A percentile compares a stretch with the other conserved stretches of the same genome.
Conservation (phyloP, 2,888 invertebrate genomes). For the Drosophila affinis region DNA sequence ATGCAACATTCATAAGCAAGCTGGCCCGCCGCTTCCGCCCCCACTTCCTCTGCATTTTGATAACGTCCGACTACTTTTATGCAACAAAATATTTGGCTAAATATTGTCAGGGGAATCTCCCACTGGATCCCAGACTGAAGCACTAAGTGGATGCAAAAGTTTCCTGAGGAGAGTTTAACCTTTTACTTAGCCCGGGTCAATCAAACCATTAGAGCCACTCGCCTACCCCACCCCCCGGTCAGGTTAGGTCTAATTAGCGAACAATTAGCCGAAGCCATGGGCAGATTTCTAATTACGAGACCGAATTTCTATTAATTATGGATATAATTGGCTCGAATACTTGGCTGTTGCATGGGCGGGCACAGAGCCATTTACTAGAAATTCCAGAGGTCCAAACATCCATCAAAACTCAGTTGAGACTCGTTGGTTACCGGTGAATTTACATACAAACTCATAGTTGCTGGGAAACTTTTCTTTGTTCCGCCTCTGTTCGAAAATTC, state of each 20-base stretch:
- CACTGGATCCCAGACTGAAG: background rate
- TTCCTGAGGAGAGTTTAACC: background rate
- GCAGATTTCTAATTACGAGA: conserved; percentile 25
- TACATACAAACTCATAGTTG: too few species aligned
- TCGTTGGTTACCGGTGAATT: too few species aligned
- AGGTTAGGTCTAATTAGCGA: conserved; percentile 37
- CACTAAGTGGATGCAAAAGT: conserved; percentile 7
- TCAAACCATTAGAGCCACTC: conserved; percentile 40
- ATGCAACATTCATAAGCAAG: conserved; percentile 47
- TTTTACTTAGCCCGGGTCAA: conserved; percentile 32
- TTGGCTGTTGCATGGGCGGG: background rate
- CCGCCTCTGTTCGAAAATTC: too few species aligned
- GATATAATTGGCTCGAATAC: conserved; percentile 14
- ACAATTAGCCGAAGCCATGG: conserved; percentile 36
- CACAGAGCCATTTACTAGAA: background rate
- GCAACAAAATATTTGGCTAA: conserved; percentile 6
- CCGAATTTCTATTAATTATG: conserved; percentile 42
- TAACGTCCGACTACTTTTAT: background rate
- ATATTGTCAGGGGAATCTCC: conserved; percentile 8
- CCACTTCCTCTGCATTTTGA: conserved; percentile 30
- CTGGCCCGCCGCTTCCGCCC: background rate
- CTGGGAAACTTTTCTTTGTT: too few species aligned
- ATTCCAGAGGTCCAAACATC: background rate
- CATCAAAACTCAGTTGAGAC: too few species aligned
- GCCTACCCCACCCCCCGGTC: conserved; percentile 4